Conservation (phyloP, 1,140 invertebrate species). For the Andrena cerasifolii region DNA sequence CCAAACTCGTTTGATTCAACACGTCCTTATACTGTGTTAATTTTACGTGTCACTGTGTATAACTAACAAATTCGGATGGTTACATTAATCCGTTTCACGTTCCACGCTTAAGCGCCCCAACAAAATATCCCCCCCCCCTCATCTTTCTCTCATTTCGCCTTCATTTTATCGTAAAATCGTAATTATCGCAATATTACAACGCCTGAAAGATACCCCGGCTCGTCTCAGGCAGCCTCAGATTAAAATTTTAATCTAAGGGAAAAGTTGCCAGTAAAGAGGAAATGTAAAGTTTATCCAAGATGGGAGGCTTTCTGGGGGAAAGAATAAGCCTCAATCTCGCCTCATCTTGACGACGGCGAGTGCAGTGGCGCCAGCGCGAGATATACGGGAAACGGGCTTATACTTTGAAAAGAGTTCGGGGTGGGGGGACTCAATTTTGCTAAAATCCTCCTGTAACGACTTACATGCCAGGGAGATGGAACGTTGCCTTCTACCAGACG, state of each 20-base stretch:
- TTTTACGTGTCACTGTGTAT: too few relatives aligned
- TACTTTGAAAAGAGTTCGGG: slow-evolving; percentile 12
- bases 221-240: background rate
- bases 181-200: background rate
- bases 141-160: too few relatives aligned
- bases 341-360: background rate
- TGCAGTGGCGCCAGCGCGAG: slow-evolving; percentile 7
- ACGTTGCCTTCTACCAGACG: slow-evolving; percentile 15
- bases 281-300: background rate
- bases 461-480: background rate
- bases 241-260: slow-evolving; percentile 31
- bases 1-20: background rate
- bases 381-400: background rate
- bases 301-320: background rate
- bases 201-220: slow-evolving; percentile 6
- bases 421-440: slow-evolving; percentile 73
- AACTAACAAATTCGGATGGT: too few relatives aligned
- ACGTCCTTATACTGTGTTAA: too few relatives aligned
- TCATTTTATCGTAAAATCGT: background rate
- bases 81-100: too few relatives aligned
- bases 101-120: too few relatives aligned
- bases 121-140: too few relatives aligned
- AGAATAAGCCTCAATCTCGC: slow-evolving; percentile 6
- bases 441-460: slow-evolving; percentile 66
- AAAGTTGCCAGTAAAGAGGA: background rate